Conservation (phyloP, 2,113 vertebrate species). For the Sarotherodon lohbergeri region DNA sequence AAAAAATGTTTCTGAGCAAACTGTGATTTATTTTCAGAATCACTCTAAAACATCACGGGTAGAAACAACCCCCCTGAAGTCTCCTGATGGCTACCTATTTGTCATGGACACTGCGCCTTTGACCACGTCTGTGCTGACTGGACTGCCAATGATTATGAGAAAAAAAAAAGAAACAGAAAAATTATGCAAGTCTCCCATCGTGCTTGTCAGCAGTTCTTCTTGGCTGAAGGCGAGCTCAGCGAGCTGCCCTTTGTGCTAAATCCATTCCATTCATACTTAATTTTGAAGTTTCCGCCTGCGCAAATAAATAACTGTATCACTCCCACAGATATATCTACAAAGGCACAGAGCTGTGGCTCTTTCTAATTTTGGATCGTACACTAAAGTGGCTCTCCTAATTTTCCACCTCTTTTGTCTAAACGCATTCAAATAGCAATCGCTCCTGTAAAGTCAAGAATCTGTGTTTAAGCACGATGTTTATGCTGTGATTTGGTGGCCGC, state of each 20-base stretch:
- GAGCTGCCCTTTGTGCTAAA: constrained; percentile 36
- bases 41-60: background rate
- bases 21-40: background rate
- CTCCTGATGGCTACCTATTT: constrained; percentile 31
- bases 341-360: constrained; percentile 8
- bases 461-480: background rate
- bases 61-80: background rate
- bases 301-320: constrained; percentile 24
- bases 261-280: constrained; percentile 32
- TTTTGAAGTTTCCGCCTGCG: constrained; percentile 13
- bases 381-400: background rate
- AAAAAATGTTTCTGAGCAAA: background rate
- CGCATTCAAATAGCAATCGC: background rate
- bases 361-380: constrained; percentile 21
- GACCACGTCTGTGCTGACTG: constrained; percentile 15
- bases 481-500: constrained; percentile 19
- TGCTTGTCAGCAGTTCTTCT: constrained; percentile 54
- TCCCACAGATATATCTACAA: constrained; percentile 15
- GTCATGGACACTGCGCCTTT: constrained; percentile 37
- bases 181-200: constrained; percentile 58
- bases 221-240: constrained; percentile 10
- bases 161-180: background rate
- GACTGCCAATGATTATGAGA: constrained; percentile 26
- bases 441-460: background rate
- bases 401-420: constrained; percentile 1